phyloP scores from a whole-genome alignment of 2,113 vertebrate species.

The Aspidoscelis tigris region DNA sequence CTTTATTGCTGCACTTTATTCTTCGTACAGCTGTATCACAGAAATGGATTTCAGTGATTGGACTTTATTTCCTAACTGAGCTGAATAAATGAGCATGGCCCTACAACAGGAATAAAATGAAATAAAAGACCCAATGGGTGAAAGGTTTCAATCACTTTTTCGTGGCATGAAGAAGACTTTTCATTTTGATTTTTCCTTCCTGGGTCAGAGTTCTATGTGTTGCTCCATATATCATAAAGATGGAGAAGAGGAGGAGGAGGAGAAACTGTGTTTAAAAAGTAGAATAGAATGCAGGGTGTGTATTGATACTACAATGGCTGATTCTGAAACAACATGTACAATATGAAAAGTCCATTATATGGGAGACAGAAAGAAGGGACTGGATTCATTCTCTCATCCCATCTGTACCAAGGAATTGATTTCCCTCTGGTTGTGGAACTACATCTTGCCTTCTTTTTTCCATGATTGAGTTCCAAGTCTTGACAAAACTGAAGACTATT shows the following conservation, averaged over 20 bases:
- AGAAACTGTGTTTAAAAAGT: neutral
- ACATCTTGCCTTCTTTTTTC: neutral
- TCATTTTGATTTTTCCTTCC: conserved; percentile 3
- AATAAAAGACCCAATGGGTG: conserved; percentile 18
- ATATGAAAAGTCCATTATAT: neutral
- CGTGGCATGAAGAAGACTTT: neutral
- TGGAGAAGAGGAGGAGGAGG: neutral
- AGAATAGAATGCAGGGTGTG: neutral
- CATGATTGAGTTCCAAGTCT: neutral
- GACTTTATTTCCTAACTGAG: conserved; percentile 27
- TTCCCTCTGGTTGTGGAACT: neutral
- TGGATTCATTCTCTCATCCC: neutral
- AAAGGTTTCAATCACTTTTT: conserved; percentile 33
- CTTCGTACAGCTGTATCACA: neutral
- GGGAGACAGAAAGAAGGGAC: neutral
- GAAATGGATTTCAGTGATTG: conserved; percentile 21
- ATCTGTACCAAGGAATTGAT: neutral
- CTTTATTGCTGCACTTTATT: conserved; percentile 21
- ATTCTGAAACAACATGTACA: neutral
- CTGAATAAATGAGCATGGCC: conserved; percentile 32
- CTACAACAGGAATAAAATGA: conserved; percentile 26
- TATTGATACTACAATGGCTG: neutral
- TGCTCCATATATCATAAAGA: conserved; percentile 26
- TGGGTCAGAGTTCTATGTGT: conserved; percentile 28
- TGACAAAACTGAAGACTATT: neutral